These are phyloP conservation scores for Boloria selene DNA, from an alignment of 2,888 invertebrate species.

Conservation along the genomic window DNA sequence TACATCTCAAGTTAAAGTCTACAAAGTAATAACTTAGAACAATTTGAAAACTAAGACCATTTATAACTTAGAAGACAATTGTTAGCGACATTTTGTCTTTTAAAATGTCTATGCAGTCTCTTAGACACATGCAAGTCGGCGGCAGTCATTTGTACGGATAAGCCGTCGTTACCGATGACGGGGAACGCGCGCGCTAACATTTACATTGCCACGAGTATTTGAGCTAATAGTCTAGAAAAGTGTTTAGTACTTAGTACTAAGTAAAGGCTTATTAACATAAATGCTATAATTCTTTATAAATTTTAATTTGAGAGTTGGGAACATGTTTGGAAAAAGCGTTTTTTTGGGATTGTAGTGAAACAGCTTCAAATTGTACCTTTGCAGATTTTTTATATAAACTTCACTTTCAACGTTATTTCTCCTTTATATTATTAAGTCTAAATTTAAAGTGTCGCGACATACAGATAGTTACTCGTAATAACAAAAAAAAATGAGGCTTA, in stretches of 20 bases:
- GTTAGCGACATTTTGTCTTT: constrained; percentile 20
- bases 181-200: constrained; percentile 14
- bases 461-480: too few species aligned
- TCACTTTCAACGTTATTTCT: too few species aligned
- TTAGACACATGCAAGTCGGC: constrained; percentile 37
- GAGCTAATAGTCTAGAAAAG: not conserved
- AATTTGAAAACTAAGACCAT: constrained; percentile 22
- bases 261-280: too few species aligned
- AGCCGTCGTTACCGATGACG: constrained; percentile 37
- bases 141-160: constrained; percentile 41
- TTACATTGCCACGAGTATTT: not conserved
- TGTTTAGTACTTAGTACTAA: not conserved
- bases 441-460: too few species aligned
- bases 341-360: too few species aligned
- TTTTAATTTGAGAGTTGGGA: too few species aligned
- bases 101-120: constrained; percentile 22
- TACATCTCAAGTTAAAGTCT: not conserved
- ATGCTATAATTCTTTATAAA: too few species aligned
- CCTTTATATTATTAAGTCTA: too few species aligned
- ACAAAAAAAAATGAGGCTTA: too few species aligned
- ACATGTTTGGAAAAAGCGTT: too few species aligned
- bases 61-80: constrained; percentile 19
- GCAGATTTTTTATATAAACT: too few species aligned
- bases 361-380: too few species aligned
- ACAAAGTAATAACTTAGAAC: constrained; percentile 16